These are phyloP conservation scores for Mercenaria mercenaria DNA, from an alignment of 1,140 invertebrate species.

Conservation along the genomic window DNA sequence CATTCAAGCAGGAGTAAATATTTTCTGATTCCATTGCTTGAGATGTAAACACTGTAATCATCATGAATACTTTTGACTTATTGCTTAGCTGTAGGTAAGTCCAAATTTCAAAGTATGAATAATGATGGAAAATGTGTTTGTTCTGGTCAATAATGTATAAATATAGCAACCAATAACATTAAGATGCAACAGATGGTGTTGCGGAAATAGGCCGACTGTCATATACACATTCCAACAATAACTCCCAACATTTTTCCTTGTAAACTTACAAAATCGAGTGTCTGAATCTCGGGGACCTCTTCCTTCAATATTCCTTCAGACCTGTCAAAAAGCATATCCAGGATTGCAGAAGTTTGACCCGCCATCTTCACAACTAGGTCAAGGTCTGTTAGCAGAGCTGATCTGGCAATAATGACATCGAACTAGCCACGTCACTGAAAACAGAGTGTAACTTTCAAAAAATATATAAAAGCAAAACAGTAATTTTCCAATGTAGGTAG, in stretches of 20 bases:
- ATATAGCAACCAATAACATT: not conserved
- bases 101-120: too few relatives aligned
- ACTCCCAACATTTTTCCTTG: not conserved
- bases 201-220: too few relatives aligned
- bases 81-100: too few relatives aligned
- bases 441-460: constrained; percentile 20
- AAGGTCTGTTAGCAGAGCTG: not conserved
- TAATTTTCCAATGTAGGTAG: not conserved
- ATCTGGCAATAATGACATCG: constrained; percentile 38
- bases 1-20: not conserved
- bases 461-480: not conserved
- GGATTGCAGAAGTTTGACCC: constrained; percentile 68
- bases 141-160: not conserved
- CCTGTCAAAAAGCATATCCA: constrained; percentile 78
- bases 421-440: constrained; percentile 56
- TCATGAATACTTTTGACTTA: too few relatives aligned
- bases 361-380: constrained; percentile 67
- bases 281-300: constrained; percentile 69
- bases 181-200: too few relatives aligned
- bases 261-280: constrained; percentile 74
- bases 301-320: constrained; percentile 73
- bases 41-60: too few relatives aligned
- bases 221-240: too few relatives aligned
- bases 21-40: not conserved
- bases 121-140: too few relatives aligned